phyloP scores from a whole-genome alignment of 1,140 invertebrate genomes.

The Diuraphis noxia region DNA sequence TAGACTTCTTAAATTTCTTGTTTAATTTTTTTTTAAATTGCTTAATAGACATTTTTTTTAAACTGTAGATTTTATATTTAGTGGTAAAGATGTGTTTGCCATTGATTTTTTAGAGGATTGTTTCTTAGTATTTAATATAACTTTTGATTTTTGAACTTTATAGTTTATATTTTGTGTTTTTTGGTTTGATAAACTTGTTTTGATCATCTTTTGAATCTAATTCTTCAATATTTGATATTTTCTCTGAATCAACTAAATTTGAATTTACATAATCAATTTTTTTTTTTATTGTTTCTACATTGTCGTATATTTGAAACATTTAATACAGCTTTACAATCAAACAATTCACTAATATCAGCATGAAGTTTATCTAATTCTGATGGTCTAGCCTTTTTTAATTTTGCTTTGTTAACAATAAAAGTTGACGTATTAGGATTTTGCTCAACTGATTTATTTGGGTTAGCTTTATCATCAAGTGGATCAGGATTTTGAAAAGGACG shows the following conservation, averaged over 20 bases:
- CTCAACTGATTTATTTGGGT: neutral
- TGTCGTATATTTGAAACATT: conserved; percentile 25
- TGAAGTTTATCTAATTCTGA: conserved; percentile 48
- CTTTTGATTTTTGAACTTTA: neutral
- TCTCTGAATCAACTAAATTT: neutral
- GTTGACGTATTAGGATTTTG: neutral
- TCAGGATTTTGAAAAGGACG: neutral
- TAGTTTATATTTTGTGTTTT: neutral
- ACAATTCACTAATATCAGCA: conserved; percentile 44
- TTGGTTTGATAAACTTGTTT: neutral
- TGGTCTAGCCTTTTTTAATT: neutral
- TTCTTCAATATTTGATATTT: neutral
- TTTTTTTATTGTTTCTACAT: conserved; percentile 33
- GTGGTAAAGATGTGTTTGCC: neutral
- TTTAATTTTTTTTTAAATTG: neutral
- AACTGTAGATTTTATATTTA: neutral
- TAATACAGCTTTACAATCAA: neutral
- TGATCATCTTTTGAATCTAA: neutral
- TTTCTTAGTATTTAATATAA: neutral
- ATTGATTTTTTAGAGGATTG: neutral
- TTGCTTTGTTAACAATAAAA: neutral
- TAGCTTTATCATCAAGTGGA: neutral
- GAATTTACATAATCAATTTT: conserved; percentile 17
- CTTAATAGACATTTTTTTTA: neutral
- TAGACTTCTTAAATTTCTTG: neutral